These are phyloP conservation scores for Tipula lateralis DNA, from an alignment of 2,888 invertebrate species.

Conservation along the genomic window DNA sequence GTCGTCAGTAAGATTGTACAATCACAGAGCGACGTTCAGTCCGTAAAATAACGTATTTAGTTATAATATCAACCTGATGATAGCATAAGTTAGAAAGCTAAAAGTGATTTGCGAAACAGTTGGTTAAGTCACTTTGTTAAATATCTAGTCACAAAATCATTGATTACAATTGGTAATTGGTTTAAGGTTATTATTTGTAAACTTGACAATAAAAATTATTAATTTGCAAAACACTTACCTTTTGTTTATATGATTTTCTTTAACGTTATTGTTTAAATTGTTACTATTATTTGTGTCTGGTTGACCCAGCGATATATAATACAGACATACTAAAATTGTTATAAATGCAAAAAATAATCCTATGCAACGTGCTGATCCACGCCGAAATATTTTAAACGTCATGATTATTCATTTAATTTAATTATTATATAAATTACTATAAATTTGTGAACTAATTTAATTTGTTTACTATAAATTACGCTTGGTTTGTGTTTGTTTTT, in stretches of 20 bases:
- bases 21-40: too few relatives aligned
- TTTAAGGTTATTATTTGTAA: too few relatives aligned
- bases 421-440: neutral
- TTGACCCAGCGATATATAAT: conserved; percentile 50
- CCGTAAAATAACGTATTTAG: too few relatives aligned
- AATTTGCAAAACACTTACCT: neutral
- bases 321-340: conserved; percentile 47
- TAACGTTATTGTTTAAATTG: conserved; percentile 27
- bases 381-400: conserved; percentile 48
- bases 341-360: conserved; percentile 48
- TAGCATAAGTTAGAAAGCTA: too few relatives aligned
- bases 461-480: neutral
- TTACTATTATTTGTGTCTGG: conserved; percentile 38
- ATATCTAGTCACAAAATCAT: too few relatives aligned
- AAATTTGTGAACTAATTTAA: neutral
- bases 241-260: neutral
- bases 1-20: too few relatives aligned
- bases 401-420: conserved; percentile 37
- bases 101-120: too few relatives aligned
- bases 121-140: too few relatives aligned
- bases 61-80: too few relatives aligned
- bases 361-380: conserved; percentile 48
- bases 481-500: neutral
- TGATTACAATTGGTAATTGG: too few relatives aligned
- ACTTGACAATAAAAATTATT: too few relatives aligned